Evolutionary conservation across 2,113 vertebrate species (phyloP), one percentile per base, ranked within the genome.

Genomic region (Hippocampus abdominalis): DNA sequence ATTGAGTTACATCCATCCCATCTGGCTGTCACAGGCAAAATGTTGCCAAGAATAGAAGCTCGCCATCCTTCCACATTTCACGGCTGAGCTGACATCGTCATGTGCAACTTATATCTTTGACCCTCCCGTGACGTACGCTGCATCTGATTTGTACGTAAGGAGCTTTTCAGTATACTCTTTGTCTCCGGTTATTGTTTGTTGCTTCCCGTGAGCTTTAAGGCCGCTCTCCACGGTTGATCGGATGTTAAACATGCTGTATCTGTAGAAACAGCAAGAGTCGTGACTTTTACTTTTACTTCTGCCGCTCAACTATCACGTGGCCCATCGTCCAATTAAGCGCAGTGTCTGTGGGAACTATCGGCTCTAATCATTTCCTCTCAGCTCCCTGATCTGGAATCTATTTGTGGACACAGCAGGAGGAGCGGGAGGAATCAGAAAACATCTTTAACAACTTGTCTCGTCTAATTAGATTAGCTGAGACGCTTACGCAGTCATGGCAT

Each of bases 401-500:
- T 88, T 90, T 88, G 88, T 88, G 86, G 87, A 87, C 76, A 8
- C 84, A 78, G 81, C 70, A 81, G 76, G 78, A 83, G 79, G 79
- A 69, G 79, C 74, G 63, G 64, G 81, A 82, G 82, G 76, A 88
- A 88, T 91, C 87, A 80, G 86, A 88, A 89, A 89, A 87, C 87
- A 90, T 91, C 82, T 91, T 90, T 82, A 88, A 86, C 88, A 86
- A 88, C 82, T 86, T 91, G 89, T 86, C 86, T 90, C 84, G 87
- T 89, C 86, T 90, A 92, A 91, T 91, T 87, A 91, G 91, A 91
- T 91, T 91, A 92, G 81, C 82, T 62, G 77, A 87, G 84, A 74
- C 29, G 82, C 85, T 89, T 89, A 84, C 76, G 85, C 77, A 87
- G 82, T 84, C 79, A 70, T 86, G 88, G 89, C 87, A 88, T 80